Evolutionary conservation across 2,888 invertebrate species (phyloP).

Genomic region (Boloria euphrosyne): DNA sequence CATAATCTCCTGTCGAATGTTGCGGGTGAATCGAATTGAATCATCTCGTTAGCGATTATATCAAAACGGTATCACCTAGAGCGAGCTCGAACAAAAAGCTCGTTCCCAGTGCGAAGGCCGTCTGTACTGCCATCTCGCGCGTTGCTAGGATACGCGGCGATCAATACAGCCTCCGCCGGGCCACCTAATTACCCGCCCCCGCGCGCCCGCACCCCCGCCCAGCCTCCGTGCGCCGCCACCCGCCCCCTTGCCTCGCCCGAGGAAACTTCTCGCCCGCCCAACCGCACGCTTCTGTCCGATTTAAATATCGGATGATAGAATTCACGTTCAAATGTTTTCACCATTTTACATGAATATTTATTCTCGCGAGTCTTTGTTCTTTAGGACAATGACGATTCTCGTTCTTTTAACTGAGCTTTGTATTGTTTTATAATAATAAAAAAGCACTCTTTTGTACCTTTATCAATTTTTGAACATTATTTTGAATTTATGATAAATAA

Average conservation of each 20-base stretch:
- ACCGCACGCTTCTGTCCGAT: slow-evolving; percentile 64
- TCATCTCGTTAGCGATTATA: slow-evolving; percentile 72
- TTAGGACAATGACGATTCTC: slow-evolving; percentile 41
- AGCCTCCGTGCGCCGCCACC: slow-evolving; percentile 42
- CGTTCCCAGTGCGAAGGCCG: slow-evolving; percentile 63
- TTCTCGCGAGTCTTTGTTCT: slow-evolving; percentile 59
- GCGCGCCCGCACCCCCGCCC: slow-evolving; percentile 38
- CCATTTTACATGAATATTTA: slow-evolving; percentile 70
- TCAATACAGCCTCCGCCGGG: slow-evolving; percentile 82
- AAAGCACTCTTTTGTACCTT: slow-evolving; percentile 15
- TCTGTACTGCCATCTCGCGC: slow-evolving; percentile 76
- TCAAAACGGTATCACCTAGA: slow-evolving; percentile 77
- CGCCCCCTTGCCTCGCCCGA: slow-evolving; percentile 50
- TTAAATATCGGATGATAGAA: slow-evolving; percentile 82
- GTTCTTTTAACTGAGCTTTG: slow-evolving; percentile 37
- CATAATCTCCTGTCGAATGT: slow-evolving; percentile 52
- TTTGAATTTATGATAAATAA: background rate
- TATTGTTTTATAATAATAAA: slow-evolving; percentile 23
- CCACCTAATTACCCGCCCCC: slow-evolving; percentile 76
- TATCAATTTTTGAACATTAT: background rate
- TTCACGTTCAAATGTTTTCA: slow-evolving; percentile 75
- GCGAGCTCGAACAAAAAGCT: slow-evolving; percentile 73
- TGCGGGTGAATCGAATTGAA: slow-evolving; percentile 68
- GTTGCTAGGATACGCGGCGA: slow-evolving; percentile 79
- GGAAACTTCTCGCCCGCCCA: slow-evolving; percentile 64